Evolutionary conservation across 2,888 invertebrate genomes (phyloP).

Genomic region (Pardosa pseudoannulata): DNA sequence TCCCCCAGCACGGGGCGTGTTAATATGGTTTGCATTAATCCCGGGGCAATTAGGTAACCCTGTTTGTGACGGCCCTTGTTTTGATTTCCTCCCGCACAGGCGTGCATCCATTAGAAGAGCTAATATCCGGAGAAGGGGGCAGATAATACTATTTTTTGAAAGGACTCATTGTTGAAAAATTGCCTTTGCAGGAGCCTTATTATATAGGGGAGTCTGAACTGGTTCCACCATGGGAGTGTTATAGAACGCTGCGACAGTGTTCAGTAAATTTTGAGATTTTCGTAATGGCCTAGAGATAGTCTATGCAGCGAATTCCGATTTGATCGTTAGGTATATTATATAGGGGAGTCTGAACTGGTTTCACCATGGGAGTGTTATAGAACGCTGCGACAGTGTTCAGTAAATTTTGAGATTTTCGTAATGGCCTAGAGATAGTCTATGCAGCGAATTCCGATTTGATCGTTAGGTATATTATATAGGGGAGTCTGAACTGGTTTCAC

Average conservation of each 20-base stretch:
- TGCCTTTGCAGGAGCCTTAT: neutral
- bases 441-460: no score
- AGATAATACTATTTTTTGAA: constrained; percentile 1
- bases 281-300: no score
- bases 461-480: no score
- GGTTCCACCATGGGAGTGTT: neutral
- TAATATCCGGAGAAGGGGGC: constrained; percentile 51
- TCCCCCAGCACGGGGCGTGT: constrained; percentile 43
- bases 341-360: neutral
- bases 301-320: no score
- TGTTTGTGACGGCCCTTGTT: constrained; percentile 65
- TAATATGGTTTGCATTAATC: constrained; percentile 71
- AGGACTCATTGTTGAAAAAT: neutral
- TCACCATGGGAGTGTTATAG: neutral
- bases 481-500: neutral
- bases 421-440: no score
- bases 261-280: no score
- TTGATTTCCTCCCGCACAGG: constrained; percentile 50
- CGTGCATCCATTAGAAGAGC: constrained; percentile 49
- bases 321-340: no score
- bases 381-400: neutral
- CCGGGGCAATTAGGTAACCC: constrained; percentile 65
- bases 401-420: no score
- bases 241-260: neutral
- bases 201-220: neutral